Evolutionary conservation across 2,888 invertebrate genomes (phyloP).

Genomic region (Flexamia atlantica): DNA sequence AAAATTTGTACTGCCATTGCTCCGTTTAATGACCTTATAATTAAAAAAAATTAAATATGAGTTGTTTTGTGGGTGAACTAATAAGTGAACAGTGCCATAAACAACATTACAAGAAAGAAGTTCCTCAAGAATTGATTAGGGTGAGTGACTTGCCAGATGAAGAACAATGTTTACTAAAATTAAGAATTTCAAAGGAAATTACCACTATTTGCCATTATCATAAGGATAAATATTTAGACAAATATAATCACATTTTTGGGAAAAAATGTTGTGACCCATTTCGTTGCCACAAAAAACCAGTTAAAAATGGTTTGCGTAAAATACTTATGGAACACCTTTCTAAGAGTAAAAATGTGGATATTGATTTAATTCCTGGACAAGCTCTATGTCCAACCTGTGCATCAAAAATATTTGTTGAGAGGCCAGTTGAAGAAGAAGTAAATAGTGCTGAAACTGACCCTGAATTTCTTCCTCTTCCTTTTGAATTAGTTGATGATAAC

Average conservation of each 20-base stretch:
- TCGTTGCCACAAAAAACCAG: not conserved
- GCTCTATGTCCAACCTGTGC: constrained; percentile 41
- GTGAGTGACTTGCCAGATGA: constrained; percentile 7
- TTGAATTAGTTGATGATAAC: constrained; percentile 15
- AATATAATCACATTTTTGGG: constrained; percentile 33
- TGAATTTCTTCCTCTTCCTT: constrained; percentile 33
- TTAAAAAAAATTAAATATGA: constrained; percentile 37
- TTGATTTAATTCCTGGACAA: constrained; percentile 12
- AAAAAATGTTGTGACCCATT: constrained; percentile 33
- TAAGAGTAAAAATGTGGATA: not conserved
- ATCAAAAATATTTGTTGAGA: constrained; percentile 28
- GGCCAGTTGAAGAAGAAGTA: not conserved
- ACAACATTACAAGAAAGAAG: constrained; percentile 7
- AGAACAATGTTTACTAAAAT: constrained; percentile 35
- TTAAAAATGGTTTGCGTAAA: constrained; percentile 5
- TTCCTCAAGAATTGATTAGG: constrained; percentile 8
- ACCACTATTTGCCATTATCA: constrained; percentile 25
- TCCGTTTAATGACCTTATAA: too few relatives aligned
- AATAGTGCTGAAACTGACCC: constrained; percentile 11
- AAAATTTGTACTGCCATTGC: too few relatives aligned
- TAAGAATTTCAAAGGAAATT: not conserved
- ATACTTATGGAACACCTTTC: constrained; percentile 27
- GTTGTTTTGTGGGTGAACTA: constrained; percentile 43
- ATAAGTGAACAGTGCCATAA: constrained; percentile 46
- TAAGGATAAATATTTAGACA: constrained; percentile 12